phyloP scores from a whole-genome alignment of 1,140 invertebrate species.

The Chironomus striatipennis region DNA sequence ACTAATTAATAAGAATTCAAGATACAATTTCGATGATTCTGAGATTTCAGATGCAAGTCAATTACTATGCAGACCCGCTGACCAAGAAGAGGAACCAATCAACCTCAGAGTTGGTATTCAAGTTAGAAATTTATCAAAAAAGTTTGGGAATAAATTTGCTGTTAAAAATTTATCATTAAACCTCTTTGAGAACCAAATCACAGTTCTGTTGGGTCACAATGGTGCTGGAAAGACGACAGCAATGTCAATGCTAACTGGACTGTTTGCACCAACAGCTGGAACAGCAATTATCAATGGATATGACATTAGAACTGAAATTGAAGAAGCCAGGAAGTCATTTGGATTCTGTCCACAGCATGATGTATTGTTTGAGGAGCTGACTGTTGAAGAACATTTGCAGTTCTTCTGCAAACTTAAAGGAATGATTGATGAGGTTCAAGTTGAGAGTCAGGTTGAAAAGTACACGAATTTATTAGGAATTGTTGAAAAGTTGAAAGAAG shows the following conservation, averaged over 20 bases:
- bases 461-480: too few species aligned
- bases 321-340: conserved; percentile 50
- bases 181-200: conserved; percentile 50
- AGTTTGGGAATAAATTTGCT: conserved; percentile 49
- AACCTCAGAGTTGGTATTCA: conserved; percentile 47
- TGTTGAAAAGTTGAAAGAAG: not conserved
- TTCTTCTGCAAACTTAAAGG: conserved; percentile 72
- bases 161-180: conserved; percentile 56
- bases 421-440: conserved; percentile 29
- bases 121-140: conserved; percentile 50
- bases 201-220: conserved; percentile 64
- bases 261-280: conserved; percentile 53
- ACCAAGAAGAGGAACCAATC: conserved; percentile 46
- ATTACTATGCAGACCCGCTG: conserved; percentile 27
- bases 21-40: not conserved
- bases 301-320: conserved; percentile 48
- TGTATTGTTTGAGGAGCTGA: conserved; percentile 78
- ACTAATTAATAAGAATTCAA: not conserved
- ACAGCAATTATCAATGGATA: conserved; percentile 53
- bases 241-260: conserved; percentile 68
- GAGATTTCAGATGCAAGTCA: not conserved
- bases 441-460: too few species aligned
- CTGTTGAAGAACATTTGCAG: conserved; percentile 74
- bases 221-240: conserved; percentile 53
- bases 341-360: conserved; percentile 89